Evolutionary conservation across 1,140 invertebrate genomes (phyloP).

Genomic region (Aphis gossypii): DNA sequence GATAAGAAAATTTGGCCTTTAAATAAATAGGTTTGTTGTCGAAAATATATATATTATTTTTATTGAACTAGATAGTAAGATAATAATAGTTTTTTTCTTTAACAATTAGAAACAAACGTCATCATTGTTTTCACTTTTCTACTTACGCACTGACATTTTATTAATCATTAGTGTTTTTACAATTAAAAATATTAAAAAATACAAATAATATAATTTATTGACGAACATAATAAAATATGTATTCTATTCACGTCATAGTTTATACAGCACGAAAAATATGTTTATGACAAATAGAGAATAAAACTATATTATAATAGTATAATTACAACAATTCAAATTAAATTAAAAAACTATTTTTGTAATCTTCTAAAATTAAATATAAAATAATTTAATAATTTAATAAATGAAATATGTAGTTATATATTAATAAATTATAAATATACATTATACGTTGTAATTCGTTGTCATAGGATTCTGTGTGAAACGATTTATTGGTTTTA

Average conservation of each 20-base stretch:
- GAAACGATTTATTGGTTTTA: no score
- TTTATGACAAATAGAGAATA: not conserved
- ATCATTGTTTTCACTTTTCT: not conserved
- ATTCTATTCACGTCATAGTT: not conserved
- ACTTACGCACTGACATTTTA: not conserved
- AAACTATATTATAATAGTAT: not conserved
- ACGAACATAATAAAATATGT: not conserved
- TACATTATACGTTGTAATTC: no score
- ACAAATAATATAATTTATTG: not conserved
- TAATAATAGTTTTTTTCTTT: not conserved
- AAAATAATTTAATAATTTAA: not conserved
- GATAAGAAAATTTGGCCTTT: constrained; percentile 2
- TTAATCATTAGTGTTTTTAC: not conserved
- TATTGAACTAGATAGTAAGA: not conserved
- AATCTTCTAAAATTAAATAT: not conserved
- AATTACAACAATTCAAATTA: not conserved
- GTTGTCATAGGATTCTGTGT: no score
- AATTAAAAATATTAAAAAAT: not conserved
- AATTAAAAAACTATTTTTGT: not conserved
- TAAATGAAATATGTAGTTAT: not conserved
- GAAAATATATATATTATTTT: not conserved
- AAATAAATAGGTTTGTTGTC: not conserved
- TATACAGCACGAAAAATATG: not conserved
- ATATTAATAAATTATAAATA: no score
- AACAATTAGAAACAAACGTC: not conserved